Evolutionary conservation across 2,797 vertebrate species (phyloP).

Genomic region (Gephyroberyx darwinii): DNA sequence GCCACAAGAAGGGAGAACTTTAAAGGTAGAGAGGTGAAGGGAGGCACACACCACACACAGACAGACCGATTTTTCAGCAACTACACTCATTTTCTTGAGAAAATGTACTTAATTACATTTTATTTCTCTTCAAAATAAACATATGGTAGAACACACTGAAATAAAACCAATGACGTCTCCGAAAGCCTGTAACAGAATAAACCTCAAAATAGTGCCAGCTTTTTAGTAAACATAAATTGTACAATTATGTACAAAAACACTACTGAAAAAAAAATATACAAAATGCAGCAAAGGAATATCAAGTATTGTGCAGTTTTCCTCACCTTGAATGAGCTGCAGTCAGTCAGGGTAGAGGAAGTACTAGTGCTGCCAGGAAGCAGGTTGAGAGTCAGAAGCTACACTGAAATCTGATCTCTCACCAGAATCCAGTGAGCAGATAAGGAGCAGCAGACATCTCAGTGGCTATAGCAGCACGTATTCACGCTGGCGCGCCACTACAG

Average conservation of each 20-base stretch:
- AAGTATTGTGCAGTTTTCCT: slow-evolving; percentile 75
- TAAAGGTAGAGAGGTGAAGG: too few relatives aligned
- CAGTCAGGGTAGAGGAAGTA: slow-evolving; percentile 43
- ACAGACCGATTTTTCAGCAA: background rate
- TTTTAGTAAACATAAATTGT: slow-evolving; percentile 82
- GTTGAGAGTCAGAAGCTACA: slow-evolving; percentile 56
- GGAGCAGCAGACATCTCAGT: slow-evolving; percentile 50
- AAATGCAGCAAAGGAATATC: slow-evolving; percentile 81
- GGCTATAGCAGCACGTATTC: slow-evolving; percentile 11
- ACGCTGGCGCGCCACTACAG: background rate
- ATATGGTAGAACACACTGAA: slow-evolving; percentile 81
- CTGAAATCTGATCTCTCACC: slow-evolving; percentile 37
- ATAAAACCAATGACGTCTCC: slow-evolving; percentile 81
- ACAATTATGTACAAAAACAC: slow-evolving; percentile 81
- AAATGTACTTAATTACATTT: slow-evolving; percentile 79
- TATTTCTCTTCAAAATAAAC: slow-evolving; percentile 88
- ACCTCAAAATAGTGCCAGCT: slow-evolving; percentile 77
- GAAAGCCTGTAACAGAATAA: slow-evolving; percentile 78
- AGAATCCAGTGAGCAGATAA: slow-evolving; percentile 35
- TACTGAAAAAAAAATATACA: slow-evolving; percentile 81
- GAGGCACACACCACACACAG: background rate
- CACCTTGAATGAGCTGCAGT: slow-evolving; percentile 46
- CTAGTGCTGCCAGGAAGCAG: slow-evolving; percentile 23
- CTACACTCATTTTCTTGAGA: slow-evolving; percentile 64
- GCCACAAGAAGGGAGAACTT: too few relatives aligned